Evolutionary conservation across 2,888 invertebrate species (phyloP), one percentile per base, ranked within the genome.

Genomic region (Megastigmus dorsalis): DNA sequence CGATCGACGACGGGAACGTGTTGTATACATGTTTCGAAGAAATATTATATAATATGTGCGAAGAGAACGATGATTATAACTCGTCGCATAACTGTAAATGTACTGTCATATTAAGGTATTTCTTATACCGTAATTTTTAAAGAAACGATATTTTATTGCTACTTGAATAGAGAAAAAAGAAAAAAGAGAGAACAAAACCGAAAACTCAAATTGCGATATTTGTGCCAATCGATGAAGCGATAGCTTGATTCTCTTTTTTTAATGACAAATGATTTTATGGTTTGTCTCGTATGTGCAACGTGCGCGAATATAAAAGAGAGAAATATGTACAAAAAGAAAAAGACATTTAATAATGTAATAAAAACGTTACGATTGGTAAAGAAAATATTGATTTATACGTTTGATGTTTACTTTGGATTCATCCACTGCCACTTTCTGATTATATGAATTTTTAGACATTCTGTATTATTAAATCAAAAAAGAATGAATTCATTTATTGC

Each of bases 371-470:
- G 43, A 69, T 74, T 48, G 57, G 74, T 6, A n/a, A 62, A 59
- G 15, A 15, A 62, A 59, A 60, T 45, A 55, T 28, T 74, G 20
- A 52, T 70, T 45, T 30, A 43, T 45, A 54, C 30, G 7, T 65
- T 59, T 20, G 18, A 52, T 26, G 33, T 80, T 80, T 77, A 18
- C 67, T 82, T 80, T 63, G 77, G 80, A 81, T 82, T 83, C 81
- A 82, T 83, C 81, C 84, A 85, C 85, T 86, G 85, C 86, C 85
- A 85, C 81, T 82, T 78, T 83, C 36, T 55, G 79, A 76, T 82
- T 82, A 78, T 78, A 78, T 79, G 62, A 76, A 57, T 65, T 66
- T 79, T 77, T 82, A 75, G 71, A 54, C 69, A 79, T 67, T 71
- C 20, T 45, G 18, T 13, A 38, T n/a, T 28, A 38, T 18, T 18